Percentiles rank a stretch among this genome's conserved stretches.
These are phyloP conservation scores for Rattus rattus DNA, from an alignment of 2,113 vertebrate species.

Conservation along the genomic window DNA sequence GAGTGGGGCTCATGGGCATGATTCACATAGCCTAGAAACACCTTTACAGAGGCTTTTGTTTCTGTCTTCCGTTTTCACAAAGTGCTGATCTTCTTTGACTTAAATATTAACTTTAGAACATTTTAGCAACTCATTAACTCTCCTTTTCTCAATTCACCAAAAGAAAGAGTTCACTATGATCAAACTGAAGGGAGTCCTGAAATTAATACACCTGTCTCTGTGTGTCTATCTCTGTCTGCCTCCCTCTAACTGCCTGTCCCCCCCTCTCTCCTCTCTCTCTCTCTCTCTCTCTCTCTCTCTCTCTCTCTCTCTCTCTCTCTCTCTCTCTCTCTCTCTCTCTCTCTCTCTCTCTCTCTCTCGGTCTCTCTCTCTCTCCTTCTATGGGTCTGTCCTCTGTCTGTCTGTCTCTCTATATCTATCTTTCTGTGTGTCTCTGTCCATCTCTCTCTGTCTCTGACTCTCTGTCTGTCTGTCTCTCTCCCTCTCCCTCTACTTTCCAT, in stretches of 20 bases:
- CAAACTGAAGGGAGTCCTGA: constrained; percentile 7
- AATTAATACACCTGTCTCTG: background rate
- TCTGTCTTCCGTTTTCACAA: constrained; percentile 60
- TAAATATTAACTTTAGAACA: constrained; percentile 76
- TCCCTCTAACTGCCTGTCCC: fast-evolving
- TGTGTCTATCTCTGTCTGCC: background rate
- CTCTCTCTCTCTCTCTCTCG: too few relatives aligned
- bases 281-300: background rate
- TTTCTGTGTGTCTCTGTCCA: too few relatives aligned
- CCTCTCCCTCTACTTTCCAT: background rate
- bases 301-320: background rate
- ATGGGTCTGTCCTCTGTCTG: background rate
- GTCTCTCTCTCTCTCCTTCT: background rate
- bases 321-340: background rate
- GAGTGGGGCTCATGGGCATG: constrained; percentile 69
- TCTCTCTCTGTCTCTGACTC: too few relatives aligned
- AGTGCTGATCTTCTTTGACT: constrained; percentile 72
- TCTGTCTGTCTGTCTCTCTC: too few relatives aligned
- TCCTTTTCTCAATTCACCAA: constrained; percentile 27
- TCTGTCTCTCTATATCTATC: too few relatives aligned
- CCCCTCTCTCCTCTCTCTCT: background rate
- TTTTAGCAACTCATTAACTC: constrained; percentile 73
- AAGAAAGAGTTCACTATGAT: constrained; percentile 52
- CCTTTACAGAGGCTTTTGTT: constrained; percentile 19
- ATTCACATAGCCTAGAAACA: constrained; percentile 58